Conservation (phyloP, 2,113 vertebrate species). For the Cinclus mexicanus region DNA sequence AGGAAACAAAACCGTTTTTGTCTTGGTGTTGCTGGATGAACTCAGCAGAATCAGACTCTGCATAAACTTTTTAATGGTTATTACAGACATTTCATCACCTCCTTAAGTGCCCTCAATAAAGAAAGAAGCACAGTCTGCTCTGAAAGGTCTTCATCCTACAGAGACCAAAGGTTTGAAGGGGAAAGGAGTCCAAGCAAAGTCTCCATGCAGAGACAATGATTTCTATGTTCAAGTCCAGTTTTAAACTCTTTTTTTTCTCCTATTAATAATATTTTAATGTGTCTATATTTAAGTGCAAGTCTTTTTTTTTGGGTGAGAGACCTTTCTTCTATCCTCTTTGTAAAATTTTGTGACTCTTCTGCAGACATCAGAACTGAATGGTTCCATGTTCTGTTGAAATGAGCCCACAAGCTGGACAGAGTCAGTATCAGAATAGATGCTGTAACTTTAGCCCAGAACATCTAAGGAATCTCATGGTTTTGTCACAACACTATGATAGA, state of each 20-base stretch:
- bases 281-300: not conserved
- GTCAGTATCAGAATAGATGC: not conserved
- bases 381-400: not conserved
- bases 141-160: not conserved
- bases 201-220: not conserved
- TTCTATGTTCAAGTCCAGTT: not conserved
- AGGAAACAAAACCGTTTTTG: not conserved
- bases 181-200: not conserved
- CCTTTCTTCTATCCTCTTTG: rapidly evolving
- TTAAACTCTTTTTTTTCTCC: too few species aligned
- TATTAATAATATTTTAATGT: not conserved
- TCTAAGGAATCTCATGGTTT: not conserved
- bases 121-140: not conserved
- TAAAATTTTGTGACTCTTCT: not conserved
- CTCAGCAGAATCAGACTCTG: not conserved
- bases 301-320: not conserved
- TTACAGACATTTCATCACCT: not conserved
- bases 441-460: not conserved
- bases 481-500: not conserved
- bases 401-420: not conserved
- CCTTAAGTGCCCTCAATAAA: not conserved
- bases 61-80: not conserved
- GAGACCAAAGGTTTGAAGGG: not conserved
- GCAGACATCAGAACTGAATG: not conserved
- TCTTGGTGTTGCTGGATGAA: not conserved